Percentiles rank a stretch among this genome's conserved stretches.
Evolutionary conservation across 37 sponge, comb jelly and placozoan genomes (phyloP).

Genomic region (Geodia barretti): DNA sequence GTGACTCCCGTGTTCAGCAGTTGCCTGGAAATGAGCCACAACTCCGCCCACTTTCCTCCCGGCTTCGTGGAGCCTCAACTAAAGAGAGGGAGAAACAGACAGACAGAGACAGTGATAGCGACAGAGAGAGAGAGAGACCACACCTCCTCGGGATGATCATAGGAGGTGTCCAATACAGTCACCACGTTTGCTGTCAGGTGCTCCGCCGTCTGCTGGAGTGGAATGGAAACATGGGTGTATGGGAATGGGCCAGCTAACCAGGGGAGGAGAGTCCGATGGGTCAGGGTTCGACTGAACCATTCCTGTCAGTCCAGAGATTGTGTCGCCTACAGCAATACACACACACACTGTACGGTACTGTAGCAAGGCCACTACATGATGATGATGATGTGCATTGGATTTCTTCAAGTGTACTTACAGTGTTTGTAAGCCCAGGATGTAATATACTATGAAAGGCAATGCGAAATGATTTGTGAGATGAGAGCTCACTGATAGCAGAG

Average conservation of each 20-base stretch:
- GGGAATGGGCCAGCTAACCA: neutral
- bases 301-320: conserved; percentile 51
- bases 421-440: neutral
- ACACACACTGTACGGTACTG: too few relatives aligned
- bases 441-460: neutral
- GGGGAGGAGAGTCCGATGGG: neutral
- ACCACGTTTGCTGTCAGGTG: conserved; percentile 31
- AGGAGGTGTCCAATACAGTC: conserved; percentile 45
- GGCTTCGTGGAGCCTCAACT: conserved; percentile 63
- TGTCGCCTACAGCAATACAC: conserved; percentile 30
- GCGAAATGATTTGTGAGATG: too few relatives aligned
- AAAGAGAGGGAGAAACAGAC: neutral
- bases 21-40: conserved; percentile 88
- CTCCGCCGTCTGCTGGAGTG: conserved; percentile 5
- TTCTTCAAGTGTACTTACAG: neutral
- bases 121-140: neutral
- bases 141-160: conserved; percentile 32
- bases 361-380: too few relatives aligned
- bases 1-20: conserved; percentile 30
- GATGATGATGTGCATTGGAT: too few relatives aligned
- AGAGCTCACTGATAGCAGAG: conserved; percentile 59
- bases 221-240: conserved; percentile 1
- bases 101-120: neutral
- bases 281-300: conserved; percentile 9
- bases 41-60: conserved; percentile 61